phyloP scores from a whole-genome alignment of 2,113 vertebrate species.

The Vanacampus margaritifer region DNA sequence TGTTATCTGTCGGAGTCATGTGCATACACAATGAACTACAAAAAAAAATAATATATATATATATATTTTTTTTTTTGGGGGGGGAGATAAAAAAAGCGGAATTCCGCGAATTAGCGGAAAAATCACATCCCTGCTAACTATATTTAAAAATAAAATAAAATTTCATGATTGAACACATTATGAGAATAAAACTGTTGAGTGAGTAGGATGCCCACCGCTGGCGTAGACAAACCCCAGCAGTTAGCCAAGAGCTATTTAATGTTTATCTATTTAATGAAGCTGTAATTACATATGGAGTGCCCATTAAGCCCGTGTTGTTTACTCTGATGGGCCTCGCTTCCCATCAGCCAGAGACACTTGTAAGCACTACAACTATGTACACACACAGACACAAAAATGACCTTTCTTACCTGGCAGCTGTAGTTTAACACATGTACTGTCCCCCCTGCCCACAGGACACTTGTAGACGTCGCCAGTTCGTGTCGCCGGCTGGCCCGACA shows the following conservation, averaged over 20 bases:
- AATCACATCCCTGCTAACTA: not conserved
- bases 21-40: too few relatives aligned
- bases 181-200: not conserved
- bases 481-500: constrained; percentile 85
- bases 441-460: constrained; percentile 78
- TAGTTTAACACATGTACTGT: constrained; percentile 79
- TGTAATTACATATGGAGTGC: constrained; percentile 48
- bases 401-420: constrained; percentile 82
- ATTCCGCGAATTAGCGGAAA: too few relatives aligned
- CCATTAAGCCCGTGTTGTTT: constrained; percentile 62
- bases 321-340: constrained; percentile 43
- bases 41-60: too few relatives aligned
- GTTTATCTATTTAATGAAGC: constrained; percentile 56
- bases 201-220: not conserved
- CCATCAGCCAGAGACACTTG: constrained; percentile 28
- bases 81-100: too few relatives aligned
- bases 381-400: not conserved
- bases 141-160: not conserved
- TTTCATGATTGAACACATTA: not conserved
- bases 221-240: constrained; percentile 1
- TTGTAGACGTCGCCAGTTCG: constrained; percentile 96
- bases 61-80: too few relatives aligned
- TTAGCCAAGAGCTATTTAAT: constrained; percentile 28
- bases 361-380: constrained; percentile 7
- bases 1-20: too few relatives aligned